Percentiles rank a stretch among this genome's conserved stretches.
Evolutionary conservation across 2,113 vertebrate species (phyloP).

Genomic region (Notiomystis cincta): DNA sequence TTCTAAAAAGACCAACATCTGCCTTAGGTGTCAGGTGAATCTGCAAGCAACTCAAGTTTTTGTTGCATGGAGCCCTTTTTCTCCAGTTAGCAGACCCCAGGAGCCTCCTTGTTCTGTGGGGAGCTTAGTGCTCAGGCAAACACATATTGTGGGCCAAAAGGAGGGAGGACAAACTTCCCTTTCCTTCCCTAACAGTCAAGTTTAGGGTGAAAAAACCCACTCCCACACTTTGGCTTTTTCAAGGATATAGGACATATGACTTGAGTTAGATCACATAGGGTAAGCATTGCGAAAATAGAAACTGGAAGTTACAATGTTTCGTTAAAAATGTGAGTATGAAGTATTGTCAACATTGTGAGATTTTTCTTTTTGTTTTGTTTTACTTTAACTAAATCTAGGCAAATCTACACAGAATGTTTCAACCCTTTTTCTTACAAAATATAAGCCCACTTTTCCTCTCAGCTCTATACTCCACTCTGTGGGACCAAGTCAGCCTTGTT

Average conservation of each 20-base stretch:
- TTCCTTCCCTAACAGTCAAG: neutral
- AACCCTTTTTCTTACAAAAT: neutral
- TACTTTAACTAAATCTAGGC: neutral
- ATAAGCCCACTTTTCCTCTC: neutral
- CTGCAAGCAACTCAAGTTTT: neutral
- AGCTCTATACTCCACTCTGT: neutral
- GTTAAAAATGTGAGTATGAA: neutral
- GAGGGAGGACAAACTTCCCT: neutral
- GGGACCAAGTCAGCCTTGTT: neutral
- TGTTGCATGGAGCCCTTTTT: neutral
- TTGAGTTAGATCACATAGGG: neutral
- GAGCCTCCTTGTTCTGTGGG: neutral
- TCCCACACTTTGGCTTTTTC: neutral
- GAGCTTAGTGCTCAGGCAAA: neutral
- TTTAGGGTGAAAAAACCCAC: neutral
- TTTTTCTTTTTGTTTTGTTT: neutral
- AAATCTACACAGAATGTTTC: neutral
- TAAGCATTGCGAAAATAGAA: neutral
- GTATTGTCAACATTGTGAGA: neutral
- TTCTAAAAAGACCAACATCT: neutral
- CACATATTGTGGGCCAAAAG: fast-evolving
- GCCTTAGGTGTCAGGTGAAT: neutral
- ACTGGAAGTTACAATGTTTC: neutral
- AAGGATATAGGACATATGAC: neutral
- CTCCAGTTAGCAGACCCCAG: neutral